These are phyloP conservation scores for Scaeva pyrastri DNA, from an alignment of 2,888 invertebrate genomes.

Conservation along the genomic window DNA sequence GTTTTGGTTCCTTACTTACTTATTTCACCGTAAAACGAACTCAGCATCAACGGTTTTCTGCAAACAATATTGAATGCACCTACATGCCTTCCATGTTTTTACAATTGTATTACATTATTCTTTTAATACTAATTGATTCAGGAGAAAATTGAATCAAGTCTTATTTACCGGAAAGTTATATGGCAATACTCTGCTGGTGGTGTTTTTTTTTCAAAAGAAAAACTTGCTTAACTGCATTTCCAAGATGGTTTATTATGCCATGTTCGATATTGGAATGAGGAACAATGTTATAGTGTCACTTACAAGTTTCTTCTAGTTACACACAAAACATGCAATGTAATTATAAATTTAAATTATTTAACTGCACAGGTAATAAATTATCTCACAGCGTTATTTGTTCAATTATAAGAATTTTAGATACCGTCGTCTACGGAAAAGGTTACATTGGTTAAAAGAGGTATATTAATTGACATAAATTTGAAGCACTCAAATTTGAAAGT, in stretches of 20 bases:
- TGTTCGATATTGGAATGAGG: constrained; percentile 68
- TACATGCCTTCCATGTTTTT: no score
- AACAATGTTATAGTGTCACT: constrained; percentile 63
- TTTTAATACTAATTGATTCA: neutral
- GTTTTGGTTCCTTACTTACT: no score
- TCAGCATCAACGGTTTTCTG: no score
- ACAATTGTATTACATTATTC: no score
- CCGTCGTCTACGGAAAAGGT: no score
- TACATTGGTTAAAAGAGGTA: no score
- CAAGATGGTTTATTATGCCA: constrained; percentile 42
- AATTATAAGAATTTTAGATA: no score
- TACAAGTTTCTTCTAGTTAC: constrained; percentile 24
- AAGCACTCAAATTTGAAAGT: no score
- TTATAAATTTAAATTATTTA: constrained; percentile 8
- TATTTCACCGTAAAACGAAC: no score
- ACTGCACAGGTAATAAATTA: neutral
- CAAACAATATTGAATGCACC: no score
- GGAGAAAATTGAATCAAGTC: neutral
- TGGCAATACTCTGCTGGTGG: no score
- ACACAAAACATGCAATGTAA: neutral
- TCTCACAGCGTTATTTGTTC: neutral
- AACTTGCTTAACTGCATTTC: constrained; percentile 64
- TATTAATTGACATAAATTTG: no score
- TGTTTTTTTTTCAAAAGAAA: neutral
- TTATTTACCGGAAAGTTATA: neutral